Evolutionary conservation across 2,113 vertebrate species (phyloP).

Genomic region (Gymnarchus niloticus): DNA sequence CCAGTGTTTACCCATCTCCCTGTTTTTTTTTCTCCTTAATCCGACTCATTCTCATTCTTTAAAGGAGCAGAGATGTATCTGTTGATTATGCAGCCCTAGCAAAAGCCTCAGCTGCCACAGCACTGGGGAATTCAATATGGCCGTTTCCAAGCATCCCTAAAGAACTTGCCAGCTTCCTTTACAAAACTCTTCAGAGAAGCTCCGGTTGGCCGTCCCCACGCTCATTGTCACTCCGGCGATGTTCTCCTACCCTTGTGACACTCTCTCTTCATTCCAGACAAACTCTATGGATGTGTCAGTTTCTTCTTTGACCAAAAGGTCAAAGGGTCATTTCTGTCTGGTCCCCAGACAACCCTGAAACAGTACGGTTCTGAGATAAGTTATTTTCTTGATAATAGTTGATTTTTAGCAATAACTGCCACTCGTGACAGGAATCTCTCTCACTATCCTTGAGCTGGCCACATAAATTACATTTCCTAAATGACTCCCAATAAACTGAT

Average conservation of each 20-base stretch:
- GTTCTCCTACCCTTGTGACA: not conserved
- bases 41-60: no score
- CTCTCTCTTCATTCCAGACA: not conserved
- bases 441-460: not conserved
- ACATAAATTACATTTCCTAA: not conserved
- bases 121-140: not conserved
- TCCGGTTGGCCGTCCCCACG: no score
- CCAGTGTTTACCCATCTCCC: no score
- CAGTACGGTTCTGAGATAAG: not conserved
- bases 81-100: slow-evolving; percentile 25
- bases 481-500: not conserved
- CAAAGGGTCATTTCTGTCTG: not conserved
- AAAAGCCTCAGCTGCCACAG: not conserved
- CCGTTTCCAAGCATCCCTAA: not conserved
- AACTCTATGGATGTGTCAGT: not conserved
- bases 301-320: not conserved
- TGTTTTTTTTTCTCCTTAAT: no score
- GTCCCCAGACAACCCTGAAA: not conserved
- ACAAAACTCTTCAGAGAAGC: not conserved
- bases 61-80: no score
- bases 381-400: not conserved
- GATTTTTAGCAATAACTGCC: not conserved
- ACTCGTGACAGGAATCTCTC: not conserved
- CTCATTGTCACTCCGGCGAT: not conserved
- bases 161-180: not conserved